phyloP scores from a whole-genome alignment of 2,113 vertebrate species.

The Amazona guildingii region DNA sequence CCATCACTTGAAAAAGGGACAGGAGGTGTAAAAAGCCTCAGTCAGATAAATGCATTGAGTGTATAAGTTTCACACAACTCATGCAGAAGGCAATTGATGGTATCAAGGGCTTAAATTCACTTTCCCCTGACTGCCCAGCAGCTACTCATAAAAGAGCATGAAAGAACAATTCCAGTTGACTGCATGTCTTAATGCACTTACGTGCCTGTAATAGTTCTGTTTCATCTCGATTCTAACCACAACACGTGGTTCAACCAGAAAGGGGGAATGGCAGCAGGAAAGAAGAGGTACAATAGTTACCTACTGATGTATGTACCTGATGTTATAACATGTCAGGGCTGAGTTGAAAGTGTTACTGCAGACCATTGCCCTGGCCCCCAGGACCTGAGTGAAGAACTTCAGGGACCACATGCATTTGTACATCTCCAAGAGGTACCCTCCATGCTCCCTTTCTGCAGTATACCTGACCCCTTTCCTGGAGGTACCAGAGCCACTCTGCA shows the following conservation, averaged over 20 bases:
- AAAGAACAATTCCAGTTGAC: slow-evolving; percentile 31
- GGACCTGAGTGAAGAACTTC: neutral
- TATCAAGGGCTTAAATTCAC: neutral
- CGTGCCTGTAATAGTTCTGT: neutral
- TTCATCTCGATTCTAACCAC: neutral
- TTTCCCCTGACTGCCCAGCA: neutral
- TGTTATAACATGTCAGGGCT: neutral
- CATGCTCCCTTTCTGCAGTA: fast-evolving
- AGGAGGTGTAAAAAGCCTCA: slow-evolving; percentile 7
- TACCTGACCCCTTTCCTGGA: neutral
- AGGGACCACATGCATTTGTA: fast-evolving
- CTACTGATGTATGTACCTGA: neutral
- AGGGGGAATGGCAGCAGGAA: neutral
- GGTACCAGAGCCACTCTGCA: neutral
- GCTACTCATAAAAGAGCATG: neutral
- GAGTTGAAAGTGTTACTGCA: neutral
- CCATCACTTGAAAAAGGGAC: slow-evolving; percentile 8
- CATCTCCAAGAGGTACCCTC: neutral
- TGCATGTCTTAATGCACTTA: neutral
- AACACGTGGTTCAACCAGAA: neutral
- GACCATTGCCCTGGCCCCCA: neutral
- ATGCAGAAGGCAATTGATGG: neutral
- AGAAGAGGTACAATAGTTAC: neutral
- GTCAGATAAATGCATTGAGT: neutral
- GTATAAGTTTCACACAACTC: neutral